Conservation (phyloP, 2,797 vertebrate species). For the Falco novaeseelandiae region DNA sequence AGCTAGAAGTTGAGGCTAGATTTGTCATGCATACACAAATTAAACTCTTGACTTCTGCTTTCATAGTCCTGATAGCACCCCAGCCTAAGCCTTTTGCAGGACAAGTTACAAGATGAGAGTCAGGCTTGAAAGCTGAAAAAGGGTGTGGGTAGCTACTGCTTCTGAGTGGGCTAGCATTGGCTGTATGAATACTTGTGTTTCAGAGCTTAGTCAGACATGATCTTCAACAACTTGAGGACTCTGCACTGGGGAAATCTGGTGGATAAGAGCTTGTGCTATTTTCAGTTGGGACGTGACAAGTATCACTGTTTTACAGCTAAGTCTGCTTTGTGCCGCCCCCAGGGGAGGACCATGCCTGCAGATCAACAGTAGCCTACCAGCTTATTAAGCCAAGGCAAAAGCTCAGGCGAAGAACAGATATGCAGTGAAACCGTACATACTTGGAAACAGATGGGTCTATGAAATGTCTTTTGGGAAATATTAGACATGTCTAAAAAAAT, state of each 20-base stretch:
- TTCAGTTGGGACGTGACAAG: not conserved
- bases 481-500: not conserved
- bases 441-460: not conserved
- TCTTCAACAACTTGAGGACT: not conserved
- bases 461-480: not conserved
- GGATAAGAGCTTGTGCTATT: not conserved
- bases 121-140: not conserved
- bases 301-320: not conserved
- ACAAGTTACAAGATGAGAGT: not conserved
- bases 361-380: not conserved
- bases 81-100: not conserved
- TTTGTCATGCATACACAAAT: not conserved
- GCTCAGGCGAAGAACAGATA: not conserved
- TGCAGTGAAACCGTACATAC: rapidly evolving
- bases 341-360: not conserved
- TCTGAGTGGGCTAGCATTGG: not conserved
- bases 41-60: not conserved
- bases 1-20: not conserved
- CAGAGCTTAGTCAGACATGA: not conserved
- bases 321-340: not conserved
- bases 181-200: not conserved
- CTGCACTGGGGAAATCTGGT: not conserved
- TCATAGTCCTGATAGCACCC: not conserved
- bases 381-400: not conserved
- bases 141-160: not conserved